These are phyloP conservation scores for Aphodius granarius DNA, from an alignment of 2,888 invertebrate species.

Conservation along the genomic window DNA sequence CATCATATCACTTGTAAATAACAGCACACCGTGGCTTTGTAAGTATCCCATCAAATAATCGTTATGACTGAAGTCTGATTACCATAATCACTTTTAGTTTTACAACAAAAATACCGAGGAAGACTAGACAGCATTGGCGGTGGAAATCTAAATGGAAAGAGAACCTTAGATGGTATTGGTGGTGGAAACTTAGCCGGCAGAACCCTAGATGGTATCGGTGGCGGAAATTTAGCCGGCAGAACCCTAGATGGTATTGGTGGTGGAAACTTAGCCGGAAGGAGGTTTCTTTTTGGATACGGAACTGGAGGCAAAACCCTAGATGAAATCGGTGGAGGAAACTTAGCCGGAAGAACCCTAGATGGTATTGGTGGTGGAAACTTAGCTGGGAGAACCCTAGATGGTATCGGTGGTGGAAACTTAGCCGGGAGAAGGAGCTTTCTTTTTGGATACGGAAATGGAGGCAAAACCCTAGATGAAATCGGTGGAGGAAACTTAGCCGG, in stretches of 20 bases:
- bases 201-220: slow-evolving; percentile 28
- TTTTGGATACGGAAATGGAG: slow-evolving; percentile 35
- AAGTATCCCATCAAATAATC: not conserved
- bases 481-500: slow-evolving; percentile 30
- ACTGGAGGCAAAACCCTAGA: slow-evolving; percentile 32
- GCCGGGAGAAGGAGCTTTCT: slow-evolving; percentile 25
- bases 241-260: slow-evolving; percentile 23
- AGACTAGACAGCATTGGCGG: slow-evolving; percentile 24
- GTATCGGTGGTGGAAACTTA: slow-evolving; percentile 31
- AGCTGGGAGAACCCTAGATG: slow-evolving; percentile 25
- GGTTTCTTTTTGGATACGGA: too few relatives aligned
- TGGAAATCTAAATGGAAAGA: slow-evolving; percentile 24
- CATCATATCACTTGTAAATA: too few relatives aligned
- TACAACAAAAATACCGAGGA: slow-evolving; percentile 1
- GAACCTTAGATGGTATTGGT: slow-evolving; percentile 23
- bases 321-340: slow-evolving; percentile 33
- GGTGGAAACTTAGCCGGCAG: slow-evolving; percentile 25
- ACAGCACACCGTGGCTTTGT: not conserved
- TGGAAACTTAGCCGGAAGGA: slow-evolving; percentile 22
- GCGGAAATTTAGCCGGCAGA: slow-evolving; percentile 28
- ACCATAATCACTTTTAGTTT: not conserved
- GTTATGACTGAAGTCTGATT: not conserved
- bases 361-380: slow-evolving; percentile 28
- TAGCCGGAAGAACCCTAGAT: slow-evolving; percentile 29
- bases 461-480: slow-evolving; percentile 29